These are phyloP conservation scores for Labrus mixtus DNA, from an alignment of 2,113 vertebrate genomes.

Conservation along the genomic window DNA sequence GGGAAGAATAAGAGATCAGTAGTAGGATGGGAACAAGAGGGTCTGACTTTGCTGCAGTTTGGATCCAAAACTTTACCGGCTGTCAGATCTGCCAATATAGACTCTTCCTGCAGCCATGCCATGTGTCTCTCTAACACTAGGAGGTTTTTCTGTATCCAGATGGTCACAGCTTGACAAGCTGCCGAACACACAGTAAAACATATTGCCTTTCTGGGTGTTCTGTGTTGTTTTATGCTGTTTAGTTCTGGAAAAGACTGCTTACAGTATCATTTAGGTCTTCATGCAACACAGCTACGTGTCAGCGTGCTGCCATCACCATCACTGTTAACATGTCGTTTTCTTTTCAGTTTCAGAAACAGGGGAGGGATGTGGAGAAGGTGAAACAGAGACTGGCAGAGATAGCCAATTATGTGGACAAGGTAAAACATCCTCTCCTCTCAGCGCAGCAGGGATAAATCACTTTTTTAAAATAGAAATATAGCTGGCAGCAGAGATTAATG, in stretches of 20 bases:
- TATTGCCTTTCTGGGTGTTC: conserved; percentile 16
- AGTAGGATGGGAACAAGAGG: conserved; percentile 36
- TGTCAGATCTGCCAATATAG: conserved; percentile 58
- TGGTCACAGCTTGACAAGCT: conserved; percentile 73
- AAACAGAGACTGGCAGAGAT: conserved; percentile 97
- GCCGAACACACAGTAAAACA: conserved; percentile 42
- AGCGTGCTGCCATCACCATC: not conserved
- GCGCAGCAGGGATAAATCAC: conserved; percentile 68
- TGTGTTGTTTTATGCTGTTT: conserved; percentile 24
- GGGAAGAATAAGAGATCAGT: conserved; percentile 11
- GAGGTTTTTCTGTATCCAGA: conserved; percentile 69
- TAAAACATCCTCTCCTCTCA: conserved; percentile 77
- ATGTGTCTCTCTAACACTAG: conserved; percentile 52
- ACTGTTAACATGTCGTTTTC: conserved; percentile 34
- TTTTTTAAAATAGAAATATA: conserved; percentile 68
- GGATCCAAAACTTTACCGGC: conserved; percentile 46
- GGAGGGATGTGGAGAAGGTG: conserved; percentile 95
- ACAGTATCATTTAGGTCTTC: not conserved
- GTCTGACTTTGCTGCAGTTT: conserved; percentile 47
- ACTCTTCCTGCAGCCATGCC: conserved; percentile 54
- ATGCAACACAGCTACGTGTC: not conserved
- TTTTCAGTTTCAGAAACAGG: conserved; percentile 96
- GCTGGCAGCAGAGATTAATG: conserved; percentile 72
- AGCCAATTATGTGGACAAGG: conserved; percentile 98
- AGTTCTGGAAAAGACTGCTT: conserved; percentile 11